Base-by-base conservation (phyloP, 2,888 invertebrate species). In the Ormyrus labotus region DNA sequence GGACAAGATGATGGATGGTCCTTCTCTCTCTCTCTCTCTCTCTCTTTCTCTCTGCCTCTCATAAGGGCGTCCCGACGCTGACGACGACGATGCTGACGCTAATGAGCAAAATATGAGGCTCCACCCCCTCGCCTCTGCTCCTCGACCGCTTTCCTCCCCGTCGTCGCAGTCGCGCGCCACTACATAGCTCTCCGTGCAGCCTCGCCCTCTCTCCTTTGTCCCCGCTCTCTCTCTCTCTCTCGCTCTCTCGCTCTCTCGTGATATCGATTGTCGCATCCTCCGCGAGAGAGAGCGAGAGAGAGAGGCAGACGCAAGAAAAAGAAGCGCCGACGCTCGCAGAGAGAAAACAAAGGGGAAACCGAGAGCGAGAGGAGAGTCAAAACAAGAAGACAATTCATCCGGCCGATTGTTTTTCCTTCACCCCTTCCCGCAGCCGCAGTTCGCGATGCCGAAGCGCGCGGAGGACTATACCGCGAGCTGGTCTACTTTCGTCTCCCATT, bases 91-190 rank as follows among this genome's bases (percentile, higher is more conserved):
- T 87, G 89, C 89, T 89, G 89, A 89, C 90, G 90, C 90, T 90
- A 90, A 90, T 90, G 90, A 90, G 90, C 89, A 90, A 90, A 90
- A 90, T 90, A 90, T 89, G 90, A 90, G 90, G 89, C 89, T 88
- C 88, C 88, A 88, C 86, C 87, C 86, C 85, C 84, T 83, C 76
- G 83, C 84, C 34, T 34, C 34, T 34, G 34, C 34, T 34, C 80
- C 84, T 81, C 84, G 73, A 78, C 77, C 70, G 60, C 67, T 51
- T 71, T 75, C 55, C 77, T 73, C 76, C 73, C 81, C 51, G 34
- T 34, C 34, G 34, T 34, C 34, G 34, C 34, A 34, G 34, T 78
- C 70, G 58, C 76, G 72, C 81, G 58, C 47, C 48, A 9, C 8
- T 5, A 13, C 45, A 9, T 55, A 81, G 13, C 11, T 53, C 11